A percentile compares a stretch with the other conserved stretches of the same genome.
phyloP scores from a whole-genome alignment of 2,113 vertebrate genomes.

The Perca schrenkii region DNA sequence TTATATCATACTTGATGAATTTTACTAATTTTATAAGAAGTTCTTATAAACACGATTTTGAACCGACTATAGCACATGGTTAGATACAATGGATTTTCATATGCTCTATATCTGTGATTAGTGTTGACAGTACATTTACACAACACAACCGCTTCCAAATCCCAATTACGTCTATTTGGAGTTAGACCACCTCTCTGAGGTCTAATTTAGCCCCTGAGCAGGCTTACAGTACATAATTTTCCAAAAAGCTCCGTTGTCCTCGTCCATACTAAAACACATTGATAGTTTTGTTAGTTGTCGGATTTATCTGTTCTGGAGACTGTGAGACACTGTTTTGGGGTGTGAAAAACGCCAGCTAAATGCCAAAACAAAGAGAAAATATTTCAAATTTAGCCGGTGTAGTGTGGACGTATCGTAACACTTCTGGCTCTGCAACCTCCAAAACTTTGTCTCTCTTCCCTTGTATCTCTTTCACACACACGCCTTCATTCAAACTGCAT shows the following conservation, averaged over 20 bases:
- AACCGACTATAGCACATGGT: constrained; percentile 15
- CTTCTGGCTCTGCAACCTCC: constrained; percentile 10
- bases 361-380: neutral
- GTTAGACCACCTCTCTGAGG: too few relatives aligned
- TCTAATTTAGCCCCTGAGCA: neutral
- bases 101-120: neutral
- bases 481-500: constrained; percentile 66
- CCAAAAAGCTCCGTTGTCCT: constrained; percentile 9
- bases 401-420: neutral
- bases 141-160: neutral
- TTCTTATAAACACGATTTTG: neutral
- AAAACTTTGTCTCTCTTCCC: constrained; percentile 35
- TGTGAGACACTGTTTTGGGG: neutral
- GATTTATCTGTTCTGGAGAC: neutral
- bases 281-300: neutral
- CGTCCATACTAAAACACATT: neutral
- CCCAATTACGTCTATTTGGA: neutral
- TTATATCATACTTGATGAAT: neutral
- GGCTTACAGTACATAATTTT: neutral
- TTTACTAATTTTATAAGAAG: neutral
- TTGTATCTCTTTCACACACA: constrained; percentile 51
- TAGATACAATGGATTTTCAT: neutral
- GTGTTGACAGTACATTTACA: neutral
- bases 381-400: neutral
- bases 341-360: neutral